Base-by-base conservation (phyloP, 2,113 vertebrate genomes). In the Paraplagusia blochii region DNA sequence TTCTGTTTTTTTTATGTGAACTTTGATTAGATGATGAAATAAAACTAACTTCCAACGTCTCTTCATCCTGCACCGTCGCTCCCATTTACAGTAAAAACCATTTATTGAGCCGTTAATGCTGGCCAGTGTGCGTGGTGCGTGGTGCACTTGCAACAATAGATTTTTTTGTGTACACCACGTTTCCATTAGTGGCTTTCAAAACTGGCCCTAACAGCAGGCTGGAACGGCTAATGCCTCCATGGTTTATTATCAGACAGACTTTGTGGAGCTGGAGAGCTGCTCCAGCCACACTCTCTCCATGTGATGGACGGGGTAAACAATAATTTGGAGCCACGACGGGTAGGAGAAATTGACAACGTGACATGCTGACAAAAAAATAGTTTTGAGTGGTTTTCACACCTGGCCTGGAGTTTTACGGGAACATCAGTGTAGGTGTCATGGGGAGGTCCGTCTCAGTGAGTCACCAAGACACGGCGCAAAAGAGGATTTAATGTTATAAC, bases 131-230 rank as follows among this genome's bases (percentile, higher is more conserved):
- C 43, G 56, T 56, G 51, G 9, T 42, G 38, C 0, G 19, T 48
- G 42, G 39, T 61, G 68, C 59, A 35, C 67, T 57, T 47, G 22
- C 19, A 47, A 52, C 22, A 1, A 73, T 73, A 60, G 75, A 69
- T 68, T 80, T 69, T 72, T 53, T 52, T 29, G 22, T 29, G 22
- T 29, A 4, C 22, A 29, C 22, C 59, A 44, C 59, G 1, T 46
- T 62, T 88, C 82, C 86, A 85, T 85, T 85, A 83, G 74, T 51
- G 67, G 67, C 74, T 85, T 76, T 85, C 56, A 78, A 74, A n/a
- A 45, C 72, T 10, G 46, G 22, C 47, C 58, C 59, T 46, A 54
- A 33, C 59, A 58, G 54, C 50, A 44, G 48, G 50, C 54, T 61
- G 10, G 72, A 76, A 38, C 53, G 47, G 60, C 57, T 82, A 76